Conservation (phyloP, 2,113 vertebrate genomes). For the Sylvia atricapilla region DNA sequence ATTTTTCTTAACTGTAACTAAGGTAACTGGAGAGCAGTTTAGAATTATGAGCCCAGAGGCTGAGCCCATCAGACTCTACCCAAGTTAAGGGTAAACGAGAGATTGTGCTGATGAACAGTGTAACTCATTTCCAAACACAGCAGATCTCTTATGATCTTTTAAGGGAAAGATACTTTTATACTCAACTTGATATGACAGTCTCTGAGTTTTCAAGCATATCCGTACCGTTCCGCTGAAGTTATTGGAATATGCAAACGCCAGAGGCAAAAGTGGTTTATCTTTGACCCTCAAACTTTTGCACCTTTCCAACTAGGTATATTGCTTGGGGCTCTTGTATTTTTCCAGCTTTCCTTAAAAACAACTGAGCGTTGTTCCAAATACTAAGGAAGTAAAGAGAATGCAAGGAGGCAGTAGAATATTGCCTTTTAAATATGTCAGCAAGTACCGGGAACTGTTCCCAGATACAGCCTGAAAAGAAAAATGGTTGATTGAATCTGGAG, state of each 20-base stretch:
- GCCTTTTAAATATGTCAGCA: not conserved
- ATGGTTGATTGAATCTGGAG: not conserved
- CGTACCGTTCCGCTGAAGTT: not conserved
- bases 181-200: accelerated
- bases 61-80: not conserved
- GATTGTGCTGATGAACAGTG: not conserved
- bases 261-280: not conserved
- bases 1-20: not conserved
- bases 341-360: not conserved
- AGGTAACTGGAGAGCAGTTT: not conserved
- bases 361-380: not conserved
- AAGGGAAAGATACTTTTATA: not conserved
- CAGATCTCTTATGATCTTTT: not conserved
- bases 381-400: not conserved
- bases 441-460: not conserved
- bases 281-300: not conserved
- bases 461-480: not conserved
- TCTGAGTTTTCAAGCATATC: not conserved
- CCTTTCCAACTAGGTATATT: not conserved
- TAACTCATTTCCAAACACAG: not conserved
- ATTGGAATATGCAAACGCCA: not conserved
- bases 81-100: not conserved
- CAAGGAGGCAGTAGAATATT: not conserved
- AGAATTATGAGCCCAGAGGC: not conserved
- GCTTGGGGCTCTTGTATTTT: not conserved